Evolutionary conservation across 2,113 vertebrate species (phyloP).

Genomic region (Candoia aspera): DNA sequence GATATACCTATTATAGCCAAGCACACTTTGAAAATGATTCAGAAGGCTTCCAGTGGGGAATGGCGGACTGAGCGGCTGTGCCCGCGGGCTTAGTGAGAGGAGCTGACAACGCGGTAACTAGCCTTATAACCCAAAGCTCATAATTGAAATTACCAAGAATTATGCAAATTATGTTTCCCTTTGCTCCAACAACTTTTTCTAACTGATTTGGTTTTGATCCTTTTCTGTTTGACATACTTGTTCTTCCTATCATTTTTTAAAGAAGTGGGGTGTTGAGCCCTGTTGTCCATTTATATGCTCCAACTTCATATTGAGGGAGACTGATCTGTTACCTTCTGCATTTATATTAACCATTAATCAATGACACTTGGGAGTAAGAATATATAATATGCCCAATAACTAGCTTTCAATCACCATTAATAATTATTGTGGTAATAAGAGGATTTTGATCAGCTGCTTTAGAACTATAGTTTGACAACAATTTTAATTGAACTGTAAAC

Average conservation of each 20-base stretch:
- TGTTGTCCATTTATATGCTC: background rate
- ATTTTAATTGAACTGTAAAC: background rate
- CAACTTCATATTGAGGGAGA: background rate
- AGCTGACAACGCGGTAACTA: background rate
- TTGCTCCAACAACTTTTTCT: background rate
- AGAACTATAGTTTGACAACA: background rate
- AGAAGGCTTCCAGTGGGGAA: background rate
- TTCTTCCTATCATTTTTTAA: background rate
- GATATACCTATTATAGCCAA: background rate
- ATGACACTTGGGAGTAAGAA: conserved; percentile 1
- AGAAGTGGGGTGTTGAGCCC: background rate
- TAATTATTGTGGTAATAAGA: background rate
- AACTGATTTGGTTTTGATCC: background rate
- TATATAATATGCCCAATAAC: background rate
- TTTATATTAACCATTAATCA: conserved; percentile 21
- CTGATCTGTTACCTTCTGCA: background rate
- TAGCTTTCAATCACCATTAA: conserved; percentile 17
- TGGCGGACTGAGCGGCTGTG: too few species aligned
- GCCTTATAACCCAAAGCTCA: background rate
- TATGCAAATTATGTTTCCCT: background rate
- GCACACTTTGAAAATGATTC: background rate
- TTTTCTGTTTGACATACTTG: background rate
- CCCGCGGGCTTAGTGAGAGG: too few species aligned
- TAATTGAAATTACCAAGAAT: background rate
- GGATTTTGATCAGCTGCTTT: background rate